phyloP scores from a whole-genome alignment of 1,140 invertebrate genomes.

The Atta colombica region DNA sequence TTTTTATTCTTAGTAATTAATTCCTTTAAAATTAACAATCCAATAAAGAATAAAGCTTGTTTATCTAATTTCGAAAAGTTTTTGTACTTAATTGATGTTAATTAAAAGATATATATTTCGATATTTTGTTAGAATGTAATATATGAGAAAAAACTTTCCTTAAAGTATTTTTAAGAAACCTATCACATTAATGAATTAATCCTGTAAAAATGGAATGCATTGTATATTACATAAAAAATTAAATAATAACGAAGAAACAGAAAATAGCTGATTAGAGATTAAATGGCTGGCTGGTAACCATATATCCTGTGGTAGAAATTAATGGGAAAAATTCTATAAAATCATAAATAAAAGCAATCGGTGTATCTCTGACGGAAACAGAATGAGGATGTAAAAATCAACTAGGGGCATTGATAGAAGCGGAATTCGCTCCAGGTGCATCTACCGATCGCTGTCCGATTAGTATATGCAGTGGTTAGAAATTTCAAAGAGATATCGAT shows the following conservation, averaged over 20 bases:
- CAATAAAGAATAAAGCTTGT: not conserved
- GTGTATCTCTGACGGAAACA: not conserved
- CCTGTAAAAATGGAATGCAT: too few relatives aligned
- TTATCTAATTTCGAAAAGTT: not conserved
- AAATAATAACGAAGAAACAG: too few relatives aligned
- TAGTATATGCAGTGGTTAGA: not conserved
- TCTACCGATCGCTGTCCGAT: slow-evolving; percentile 6
- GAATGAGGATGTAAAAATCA: slow-evolving; percentile 17
- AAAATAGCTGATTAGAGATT: too few relatives aligned
- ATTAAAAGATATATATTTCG: not conserved
- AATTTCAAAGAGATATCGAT: not conserved
- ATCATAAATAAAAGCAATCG: not conserved
- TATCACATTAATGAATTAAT: too few relatives aligned
- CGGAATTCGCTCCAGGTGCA: slow-evolving; percentile 29
- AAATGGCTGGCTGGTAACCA: not conserved
- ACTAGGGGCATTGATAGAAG: not conserved
- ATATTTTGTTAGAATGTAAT: not conserved
- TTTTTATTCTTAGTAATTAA: not conserved
- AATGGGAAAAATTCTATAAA: not conserved
- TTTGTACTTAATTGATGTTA: not conserved
- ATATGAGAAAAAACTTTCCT: not conserved
- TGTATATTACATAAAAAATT: too few relatives aligned
- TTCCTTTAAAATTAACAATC: not conserved
- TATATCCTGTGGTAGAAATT: not conserved
- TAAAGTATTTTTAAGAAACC: not conserved